These are phyloP conservation scores for Selene dorsalis DNA, from an alignment of 2,797 vertebrate species.

Conservation along the genomic window DNA sequence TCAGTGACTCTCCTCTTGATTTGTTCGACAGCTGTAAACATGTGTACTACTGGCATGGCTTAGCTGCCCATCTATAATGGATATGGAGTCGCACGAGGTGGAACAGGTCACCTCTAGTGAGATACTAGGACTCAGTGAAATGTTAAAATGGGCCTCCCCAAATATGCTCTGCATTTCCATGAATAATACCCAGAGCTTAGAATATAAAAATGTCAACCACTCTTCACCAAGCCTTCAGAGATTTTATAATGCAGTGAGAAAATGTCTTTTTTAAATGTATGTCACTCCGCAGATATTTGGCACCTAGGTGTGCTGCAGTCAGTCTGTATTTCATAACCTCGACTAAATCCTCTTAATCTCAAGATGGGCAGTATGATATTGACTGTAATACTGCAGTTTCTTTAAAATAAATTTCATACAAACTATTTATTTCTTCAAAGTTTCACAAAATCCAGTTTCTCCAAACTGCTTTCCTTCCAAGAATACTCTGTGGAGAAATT, in stretches of 20 bases:
- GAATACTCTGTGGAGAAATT: conserved; percentile 51
- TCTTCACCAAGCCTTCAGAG: conserved; percentile 43
- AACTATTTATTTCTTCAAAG: conserved; percentile 17
- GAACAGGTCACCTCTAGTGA: conserved; percentile 71
- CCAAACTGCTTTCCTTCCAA: conserved; percentile 26
- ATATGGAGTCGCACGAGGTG: conserved; percentile 61
- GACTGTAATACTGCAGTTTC: conserved; percentile 30
- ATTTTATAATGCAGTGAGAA: conserved; percentile 41
- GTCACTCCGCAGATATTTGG: conserved; percentile 33
- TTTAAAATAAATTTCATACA: not conserved
- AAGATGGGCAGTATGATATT: conserved; percentile 5
- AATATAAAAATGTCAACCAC: conserved; percentile 53
- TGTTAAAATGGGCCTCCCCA: conserved; percentile 68
- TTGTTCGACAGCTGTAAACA: conserved; percentile 79
- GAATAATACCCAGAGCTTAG: conserved; percentile 56
- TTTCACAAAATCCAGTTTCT: conserved; percentile 1
- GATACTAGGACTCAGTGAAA: conserved; percentile 72
- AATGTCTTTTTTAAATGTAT: conserved; percentile 44
- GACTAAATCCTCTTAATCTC: conserved; percentile 37
- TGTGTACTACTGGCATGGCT: conserved; percentile 61
- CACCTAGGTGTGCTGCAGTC: conserved; percentile 2
- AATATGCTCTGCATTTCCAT: conserved; percentile 62
- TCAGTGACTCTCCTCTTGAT: conserved; percentile 62
- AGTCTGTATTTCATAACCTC: conserved; percentile 41
- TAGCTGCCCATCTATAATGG: conserved; percentile 75